Base-by-base conservation (phyloP, 2,113 vertebrate species). In the Galeopterus variegatus region DNA sequence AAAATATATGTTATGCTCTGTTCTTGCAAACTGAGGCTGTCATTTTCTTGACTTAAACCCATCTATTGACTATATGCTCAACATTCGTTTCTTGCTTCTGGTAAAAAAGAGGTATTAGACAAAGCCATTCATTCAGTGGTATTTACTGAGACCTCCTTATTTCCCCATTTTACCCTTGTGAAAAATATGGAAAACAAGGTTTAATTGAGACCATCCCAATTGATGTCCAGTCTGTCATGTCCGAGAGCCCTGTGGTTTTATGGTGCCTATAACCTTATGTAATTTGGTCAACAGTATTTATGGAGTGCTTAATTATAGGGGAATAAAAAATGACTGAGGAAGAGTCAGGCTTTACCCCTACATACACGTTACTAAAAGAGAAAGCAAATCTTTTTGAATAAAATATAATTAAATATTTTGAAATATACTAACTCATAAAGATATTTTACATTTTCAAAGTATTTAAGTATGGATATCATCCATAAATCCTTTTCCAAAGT, bases 1-100 rank as follows among this genome's bases (percentile, higher is more conserved):
- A 85, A 81, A 88, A 96, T 58, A 92, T 73, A 73, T 24, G 93
- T 85, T 82, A 84, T 41, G 62, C 11, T 88, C 72, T 28, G 73
- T 96, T 79, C 79, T 92, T 83, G 45, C 62, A 80, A 90, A 82
- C 9, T 0, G 28, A 91, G 23, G 73, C 36, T 75, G 31, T 82
- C 86, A 69, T 88, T 92, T 93, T 69, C 69, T 93, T 94, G 96
- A 75, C 84, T 96, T 92, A 36, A 95, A 79, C 33, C 48, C 82
- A 92, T 91, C 93, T 95, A 90, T 94, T 88, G 93, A 77, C 65
- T 82, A 5, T 13, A 81, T 17, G 10, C 56, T 85, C 62, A 73
- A 52, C 19, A 41, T 9, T 72, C 19, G 50, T 76, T 87, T 97
- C 85, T 56, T 93, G 76, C 33, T 52, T 96, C 88, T 93, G 92